These are phyloP conservation scores for Eilema caniola DNA, from an alignment of 2,888 invertebrate species.

Conservation along the genomic window DNA sequence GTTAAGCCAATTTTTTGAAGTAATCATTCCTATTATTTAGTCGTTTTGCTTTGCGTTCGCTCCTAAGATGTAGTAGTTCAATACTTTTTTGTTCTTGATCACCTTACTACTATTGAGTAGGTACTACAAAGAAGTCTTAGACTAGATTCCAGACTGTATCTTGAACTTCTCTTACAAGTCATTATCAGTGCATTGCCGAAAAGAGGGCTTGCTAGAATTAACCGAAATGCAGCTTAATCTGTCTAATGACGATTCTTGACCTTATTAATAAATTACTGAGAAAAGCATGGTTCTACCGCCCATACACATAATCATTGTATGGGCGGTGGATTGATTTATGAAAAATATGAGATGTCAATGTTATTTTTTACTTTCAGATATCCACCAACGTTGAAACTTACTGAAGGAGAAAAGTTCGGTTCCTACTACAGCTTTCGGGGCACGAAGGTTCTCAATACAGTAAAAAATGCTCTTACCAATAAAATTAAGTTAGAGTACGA, in stretches of 20 bases:
- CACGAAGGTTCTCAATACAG: slow-evolving; percentile 67
- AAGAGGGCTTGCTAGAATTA: too few species aligned
- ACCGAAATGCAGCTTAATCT: too few species aligned
- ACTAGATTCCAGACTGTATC: not conserved
- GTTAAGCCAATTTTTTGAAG: too few species aligned
- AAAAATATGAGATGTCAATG: not conserved
- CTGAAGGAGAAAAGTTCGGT: slow-evolving; percentile 71
- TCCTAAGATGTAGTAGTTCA: too few species aligned
- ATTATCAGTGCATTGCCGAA: not conserved
- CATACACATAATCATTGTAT: too few species aligned
- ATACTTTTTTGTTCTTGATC: too few species aligned
- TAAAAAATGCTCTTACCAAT: slow-evolving; percentile 63
- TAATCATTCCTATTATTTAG: too few species aligned
- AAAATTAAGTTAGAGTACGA: slow-evolving; percentile 79
- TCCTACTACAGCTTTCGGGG: slow-evolving; percentile 79
- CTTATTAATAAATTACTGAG: not conserved
- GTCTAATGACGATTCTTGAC: not conserved
- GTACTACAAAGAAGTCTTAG: too few species aligned
- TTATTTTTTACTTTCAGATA: slow-evolving; percentile 64
- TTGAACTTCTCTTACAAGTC: not conserved
- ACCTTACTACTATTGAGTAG: too few species aligned
- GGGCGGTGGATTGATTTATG: too few species aligned
- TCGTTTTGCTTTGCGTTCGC: too few species aligned
- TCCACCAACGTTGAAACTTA: slow-evolving; percentile 66
- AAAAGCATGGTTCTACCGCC: not conserved